A percentile compares a stretch with the other conserved stretches of the same genome.
Evolutionary conservation across 2,888 invertebrate species (phyloP).

Genomic region (Pterostichus niger): DNA sequence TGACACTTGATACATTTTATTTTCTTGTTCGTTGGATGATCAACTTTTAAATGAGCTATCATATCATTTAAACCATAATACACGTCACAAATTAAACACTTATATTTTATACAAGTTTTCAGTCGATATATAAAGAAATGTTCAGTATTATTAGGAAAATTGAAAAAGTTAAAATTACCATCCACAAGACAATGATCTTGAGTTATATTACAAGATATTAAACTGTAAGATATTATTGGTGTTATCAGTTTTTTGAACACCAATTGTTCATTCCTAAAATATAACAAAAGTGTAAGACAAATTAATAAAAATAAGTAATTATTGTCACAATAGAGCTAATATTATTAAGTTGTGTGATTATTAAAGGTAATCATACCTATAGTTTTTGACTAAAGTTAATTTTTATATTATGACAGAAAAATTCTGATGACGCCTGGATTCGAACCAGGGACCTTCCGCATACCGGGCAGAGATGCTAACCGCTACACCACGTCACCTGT

Average conservation of each 20-base stretch:
- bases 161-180: conserved; percentile 43
- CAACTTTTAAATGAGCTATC: conserved; percentile 63
- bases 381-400: no score
- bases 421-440: no score
- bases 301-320: no score
- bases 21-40: conserved; percentile 67
- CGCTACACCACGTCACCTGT: no score
- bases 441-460: no score
- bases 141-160: conserved; percentile 24
- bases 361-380: no score
- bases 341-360: no score
- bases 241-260: conserved; percentile 25
- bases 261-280: conserved; percentile 45
- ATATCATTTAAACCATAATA: conserved; percentile 45
- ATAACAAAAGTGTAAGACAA: background rate
- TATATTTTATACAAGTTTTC: conserved; percentile 66
- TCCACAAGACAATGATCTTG: background rate
- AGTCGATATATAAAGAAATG: conserved; percentile 35
- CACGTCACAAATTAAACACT: conserved; percentile 65
- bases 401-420: no score
- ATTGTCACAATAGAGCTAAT: no score
- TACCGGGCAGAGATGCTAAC: no score
- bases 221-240: conserved; percentile 20
- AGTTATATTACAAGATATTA: conserved; percentile 16
- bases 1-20: conserved; percentile 68